A percentile compares a stretch with the other conserved stretches of the same genome.
These are phyloP conservation scores for Nymphalis c-album DNA, from an alignment of 2,888 invertebrate genomes.

Conservation along the genomic window DNA sequence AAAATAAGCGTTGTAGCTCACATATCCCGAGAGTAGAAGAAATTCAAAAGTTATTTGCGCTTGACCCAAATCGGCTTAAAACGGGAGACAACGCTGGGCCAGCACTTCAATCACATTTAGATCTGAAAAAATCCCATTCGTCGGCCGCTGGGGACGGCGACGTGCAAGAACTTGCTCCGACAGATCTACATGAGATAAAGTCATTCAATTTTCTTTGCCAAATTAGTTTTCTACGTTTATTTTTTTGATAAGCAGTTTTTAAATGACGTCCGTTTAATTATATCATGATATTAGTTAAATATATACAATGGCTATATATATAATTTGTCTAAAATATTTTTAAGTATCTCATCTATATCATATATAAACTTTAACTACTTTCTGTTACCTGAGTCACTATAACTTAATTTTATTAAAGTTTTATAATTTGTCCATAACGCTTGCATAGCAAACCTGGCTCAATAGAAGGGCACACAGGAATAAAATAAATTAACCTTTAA, in stretches of 20 bases:
- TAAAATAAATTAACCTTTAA: no score
- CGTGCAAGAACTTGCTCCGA: constrained; percentile 28
- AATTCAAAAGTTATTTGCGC: constrained; percentile 28
- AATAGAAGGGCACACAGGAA: no score
- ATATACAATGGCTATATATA: no score
- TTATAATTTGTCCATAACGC: no score
- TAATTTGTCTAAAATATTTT: no score
- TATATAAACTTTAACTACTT: no score
- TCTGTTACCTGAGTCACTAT: no score
- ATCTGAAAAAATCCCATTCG: constrained; percentile 37
- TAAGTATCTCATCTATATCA: no score
- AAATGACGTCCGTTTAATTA: neutral
- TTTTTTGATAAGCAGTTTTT: constrained; percentile 8
- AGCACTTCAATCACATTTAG: constrained; percentile 43
- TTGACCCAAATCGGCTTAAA: constrained; percentile 33
- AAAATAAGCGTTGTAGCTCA: neutral
- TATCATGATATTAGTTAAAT: no score
- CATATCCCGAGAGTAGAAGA: constrained; percentile 5
- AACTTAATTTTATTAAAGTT: no score
- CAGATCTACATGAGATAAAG: constrained; percentile 34
- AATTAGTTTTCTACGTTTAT: constrained; percentile 31
- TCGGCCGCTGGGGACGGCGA: constrained; percentile 31
- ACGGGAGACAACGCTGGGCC: constrained; percentile 27
- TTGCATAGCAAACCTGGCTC: no score
- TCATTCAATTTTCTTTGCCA: constrained; percentile 37